Conservation (phyloP, 2,888 invertebrate genomes). For the Dichetophora obliterata region DNA sequence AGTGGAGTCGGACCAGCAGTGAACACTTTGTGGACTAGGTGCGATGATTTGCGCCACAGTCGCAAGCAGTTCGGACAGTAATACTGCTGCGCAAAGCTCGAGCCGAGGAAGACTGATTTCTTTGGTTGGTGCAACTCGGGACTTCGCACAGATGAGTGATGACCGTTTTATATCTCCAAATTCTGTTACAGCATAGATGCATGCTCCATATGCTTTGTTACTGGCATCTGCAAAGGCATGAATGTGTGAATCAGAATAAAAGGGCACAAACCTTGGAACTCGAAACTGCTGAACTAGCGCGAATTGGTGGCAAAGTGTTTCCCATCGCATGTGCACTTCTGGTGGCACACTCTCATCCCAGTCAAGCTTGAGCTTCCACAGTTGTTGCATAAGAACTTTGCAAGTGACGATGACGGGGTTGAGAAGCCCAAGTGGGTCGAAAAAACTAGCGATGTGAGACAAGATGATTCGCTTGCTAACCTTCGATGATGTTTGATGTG, state of each 20-base stretch:
- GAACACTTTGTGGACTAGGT: too few relatives aligned
- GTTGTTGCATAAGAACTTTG: neutral
- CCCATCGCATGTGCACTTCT: neutral
- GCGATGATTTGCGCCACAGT: too few relatives aligned
- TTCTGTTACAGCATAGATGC: neutral
- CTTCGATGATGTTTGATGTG: neutral
- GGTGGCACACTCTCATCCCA: slow-evolving; percentile 6
- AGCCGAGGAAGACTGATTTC: too few relatives aligned
- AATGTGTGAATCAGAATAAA: slow-evolving; percentile 1
- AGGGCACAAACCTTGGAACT: slow-evolving; percentile 8
- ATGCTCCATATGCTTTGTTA: neutral
- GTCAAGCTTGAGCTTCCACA: neutral
- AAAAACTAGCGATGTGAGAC: slow-evolving; percentile 33
- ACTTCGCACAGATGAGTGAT: too few relatives aligned
- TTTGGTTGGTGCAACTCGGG: too few relatives aligned
- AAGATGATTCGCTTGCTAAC: slow-evolving; percentile 29
- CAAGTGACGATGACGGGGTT: slow-evolving; percentile 25
- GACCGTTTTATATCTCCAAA: too few relatives aligned
- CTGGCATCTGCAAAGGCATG: slow-evolving; percentile 24
- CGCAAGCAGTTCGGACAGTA: too few relatives aligned
- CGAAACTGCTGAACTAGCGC: neutral
- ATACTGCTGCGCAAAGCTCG: too few relatives aligned
- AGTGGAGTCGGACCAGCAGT: too few relatives aligned
- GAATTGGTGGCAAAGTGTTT: slow-evolving; percentile 10
- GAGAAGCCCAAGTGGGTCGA: slow-evolving; percentile 33